phyloP scores from a whole-genome alignment of 1,140 invertebrate species.

The Eulimnadia texana region DNA sequence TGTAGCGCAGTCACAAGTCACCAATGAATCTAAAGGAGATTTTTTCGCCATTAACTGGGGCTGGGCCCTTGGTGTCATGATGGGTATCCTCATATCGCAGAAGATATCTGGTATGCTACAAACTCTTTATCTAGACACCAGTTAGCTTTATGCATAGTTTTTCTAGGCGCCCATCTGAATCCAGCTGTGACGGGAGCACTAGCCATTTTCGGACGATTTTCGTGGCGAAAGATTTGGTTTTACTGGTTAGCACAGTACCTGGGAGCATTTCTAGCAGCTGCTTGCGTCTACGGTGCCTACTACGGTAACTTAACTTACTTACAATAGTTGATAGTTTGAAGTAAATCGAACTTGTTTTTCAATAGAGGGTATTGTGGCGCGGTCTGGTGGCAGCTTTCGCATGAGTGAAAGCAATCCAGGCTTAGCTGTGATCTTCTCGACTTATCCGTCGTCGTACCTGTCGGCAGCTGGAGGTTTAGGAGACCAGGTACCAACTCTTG shows the following conservation, averaged over 20 bases:
- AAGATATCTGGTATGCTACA: slow-evolving; percentile 27
- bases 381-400: background rate
- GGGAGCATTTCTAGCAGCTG: slow-evolving; percentile 36
- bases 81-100: slow-evolving; percentile 28
- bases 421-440: slow-evolving; percentile 42
- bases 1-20: slow-evolving; percentile 26
- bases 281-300: slow-evolving; percentile 34
- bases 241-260: slow-evolving; percentile 39
- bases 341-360: background rate
- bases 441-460: slow-evolving; percentile 36
- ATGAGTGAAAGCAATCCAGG: background rate
- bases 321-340: slow-evolving; percentile 23
- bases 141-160: too few species aligned
- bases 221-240: slow-evolving; percentile 31
- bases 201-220: slow-evolving; percentile 29
- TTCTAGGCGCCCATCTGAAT: slow-evolving; percentile 42
- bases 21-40: slow-evolving; percentile 20
- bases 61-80: slow-evolving; percentile 29
- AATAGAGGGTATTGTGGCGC: background rate
- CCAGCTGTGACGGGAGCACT: slow-evolving; percentile 37
- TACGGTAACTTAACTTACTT: slow-evolving; percentile 25
- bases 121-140: background rate
- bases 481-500: slow-evolving; percentile 34
- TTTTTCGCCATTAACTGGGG: slow-evolving; percentile 26
- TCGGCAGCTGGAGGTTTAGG: slow-evolving; percentile 29